Percentiles rank a stretch among this genome's conserved stretches.
Conservation (phyloP, 1,140 invertebrate genomes). For the Bombus confusus region DNA sequence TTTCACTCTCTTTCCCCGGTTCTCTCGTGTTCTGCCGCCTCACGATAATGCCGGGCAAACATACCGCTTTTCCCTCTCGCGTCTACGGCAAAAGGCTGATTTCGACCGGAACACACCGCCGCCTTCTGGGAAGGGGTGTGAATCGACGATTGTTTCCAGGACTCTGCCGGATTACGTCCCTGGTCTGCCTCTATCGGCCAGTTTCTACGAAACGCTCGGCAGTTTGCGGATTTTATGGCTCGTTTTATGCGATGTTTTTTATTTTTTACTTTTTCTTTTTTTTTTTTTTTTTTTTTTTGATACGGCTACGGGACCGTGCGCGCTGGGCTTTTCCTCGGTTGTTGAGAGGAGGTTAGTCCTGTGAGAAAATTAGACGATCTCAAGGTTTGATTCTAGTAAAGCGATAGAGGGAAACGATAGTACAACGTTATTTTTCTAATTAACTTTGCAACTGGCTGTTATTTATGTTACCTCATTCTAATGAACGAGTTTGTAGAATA, state of each 20-base stretch:
- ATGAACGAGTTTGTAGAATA: too few relatives aligned
- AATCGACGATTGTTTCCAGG: background rate
- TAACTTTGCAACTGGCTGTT: too few relatives aligned
- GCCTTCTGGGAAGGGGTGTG: background rate
- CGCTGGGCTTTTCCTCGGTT: background rate
- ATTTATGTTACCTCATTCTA: too few relatives aligned
- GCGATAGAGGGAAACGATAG: too few relatives aligned
- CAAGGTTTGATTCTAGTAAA: too few relatives aligned
- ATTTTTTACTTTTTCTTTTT: background rate
- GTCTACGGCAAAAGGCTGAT: background rate
- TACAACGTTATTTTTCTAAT: too few relatives aligned
- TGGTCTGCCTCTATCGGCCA: background rate
- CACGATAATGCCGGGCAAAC: slow-evolving; percentile 68
- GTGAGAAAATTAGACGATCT: too few relatives aligned
- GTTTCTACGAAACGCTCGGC: background rate
- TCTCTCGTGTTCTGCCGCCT: slow-evolving; percentile 47
- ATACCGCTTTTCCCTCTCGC: slow-evolving; percentile 51
- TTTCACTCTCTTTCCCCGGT: slow-evolving; percentile 19
- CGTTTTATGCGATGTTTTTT: background rate
- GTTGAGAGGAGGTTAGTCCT: background rate
- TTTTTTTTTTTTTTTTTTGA: background rate
- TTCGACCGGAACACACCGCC: background rate
- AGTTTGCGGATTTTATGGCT: background rate
- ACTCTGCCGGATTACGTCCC: background rate
- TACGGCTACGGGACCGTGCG: background rate